Base-by-base conservation (phyloP, 2,888 invertebrate genomes). In the Ichneumoninae sp. region DNA sequence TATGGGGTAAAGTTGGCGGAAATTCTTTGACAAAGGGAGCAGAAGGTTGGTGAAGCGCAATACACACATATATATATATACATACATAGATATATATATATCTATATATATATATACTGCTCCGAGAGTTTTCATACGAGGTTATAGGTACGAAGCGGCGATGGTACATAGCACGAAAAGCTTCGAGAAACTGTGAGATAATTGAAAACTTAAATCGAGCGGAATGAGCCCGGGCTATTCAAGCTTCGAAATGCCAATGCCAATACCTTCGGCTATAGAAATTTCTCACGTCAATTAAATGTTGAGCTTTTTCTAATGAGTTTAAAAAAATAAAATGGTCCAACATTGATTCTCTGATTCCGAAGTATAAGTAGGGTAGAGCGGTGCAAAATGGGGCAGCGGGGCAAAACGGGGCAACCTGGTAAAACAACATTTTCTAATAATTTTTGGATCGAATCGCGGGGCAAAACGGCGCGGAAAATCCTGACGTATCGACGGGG, bases 191-290 rank as follows among this genome's bases (percentile, higher is more conserved):
- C 44, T 81, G 70, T 47, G 36, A 54, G 65, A 52, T 82, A 82
- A 76, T 80, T 82, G 75, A 80, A 80, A 84, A 84, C 68, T 75
- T 33, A 71, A 81, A 40, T 84, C 74, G 70, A 75, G 74, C 44
- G 60, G 65, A 75, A 84, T 50, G 54, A 57, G 68, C 22, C 19
- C 22, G 19, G 52, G 66, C 65, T 52, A 80, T 52, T 50, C 62
- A 60, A 62, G 26, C 52, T 50, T 50, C 65, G 40, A 26, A 13
- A 57, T 57, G 16, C 57, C 26, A 26, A 57, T 57, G 57, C 44
- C 57, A 26, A 26, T 26, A 8, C 57, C 57, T 26, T 47, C 5
- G 19, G 22, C 74, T 44, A n/a, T 26, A 30, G 2, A 30, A 74
- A 74, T 62, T 30, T 47, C 57, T 57, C 26, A 57, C 4, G 57